Conservation (phyloP, 2,888 invertebrate species). For the Drosophila leonis region DNA sequence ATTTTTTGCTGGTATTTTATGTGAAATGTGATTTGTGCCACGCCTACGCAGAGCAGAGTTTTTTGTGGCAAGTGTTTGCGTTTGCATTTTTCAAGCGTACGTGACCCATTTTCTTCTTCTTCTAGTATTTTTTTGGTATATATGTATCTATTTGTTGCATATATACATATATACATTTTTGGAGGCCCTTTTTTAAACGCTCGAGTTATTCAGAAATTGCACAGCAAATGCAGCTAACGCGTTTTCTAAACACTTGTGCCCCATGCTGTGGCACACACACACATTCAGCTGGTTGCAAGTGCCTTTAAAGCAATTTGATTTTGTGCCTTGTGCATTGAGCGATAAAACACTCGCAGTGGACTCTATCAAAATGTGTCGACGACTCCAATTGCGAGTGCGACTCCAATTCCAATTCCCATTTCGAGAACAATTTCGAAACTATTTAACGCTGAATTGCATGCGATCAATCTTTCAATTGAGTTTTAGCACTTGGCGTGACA, state of each 20-base stretch:
- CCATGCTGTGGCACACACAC: conserved; percentile 22
- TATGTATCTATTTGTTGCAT: background rate
- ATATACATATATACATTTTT: conserved; percentile 3
- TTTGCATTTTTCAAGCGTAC: conserved; percentile 64
- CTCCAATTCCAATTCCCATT: conserved; percentile 24
- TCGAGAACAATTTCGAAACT: conserved; percentile 20
- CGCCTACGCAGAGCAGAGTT: conserved; percentile 38
- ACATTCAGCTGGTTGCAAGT: conserved; percentile 27
- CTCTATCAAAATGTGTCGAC: conserved; percentile 10
- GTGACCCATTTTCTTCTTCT: conserved; percentile 57
- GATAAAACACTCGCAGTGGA: conserved; percentile 35
- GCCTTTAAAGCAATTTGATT: conserved; percentile 54
- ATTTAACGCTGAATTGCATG: conserved; percentile 29
- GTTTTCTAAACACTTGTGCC: conserved; percentile 47
- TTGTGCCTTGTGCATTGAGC: conserved; percentile 22
- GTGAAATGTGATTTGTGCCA: conserved; percentile 44
- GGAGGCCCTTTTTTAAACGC: conserved; percentile 20
- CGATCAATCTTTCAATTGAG: conserved; percentile 37
- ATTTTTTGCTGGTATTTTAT: conserved; percentile 18
- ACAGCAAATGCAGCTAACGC: conserved; percentile 57
- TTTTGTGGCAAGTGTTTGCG: conserved; percentile 52
- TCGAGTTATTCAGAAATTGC: conserved; percentile 66
- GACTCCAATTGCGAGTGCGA: background rate
- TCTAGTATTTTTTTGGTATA: background rate
- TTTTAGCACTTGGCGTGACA: conserved; percentile 28